Evolutionary conservation across 1,140 invertebrate species (phyloP), one percentile per base, ranked within the genome.

Genomic region (Drosophila leontia): DNA sequence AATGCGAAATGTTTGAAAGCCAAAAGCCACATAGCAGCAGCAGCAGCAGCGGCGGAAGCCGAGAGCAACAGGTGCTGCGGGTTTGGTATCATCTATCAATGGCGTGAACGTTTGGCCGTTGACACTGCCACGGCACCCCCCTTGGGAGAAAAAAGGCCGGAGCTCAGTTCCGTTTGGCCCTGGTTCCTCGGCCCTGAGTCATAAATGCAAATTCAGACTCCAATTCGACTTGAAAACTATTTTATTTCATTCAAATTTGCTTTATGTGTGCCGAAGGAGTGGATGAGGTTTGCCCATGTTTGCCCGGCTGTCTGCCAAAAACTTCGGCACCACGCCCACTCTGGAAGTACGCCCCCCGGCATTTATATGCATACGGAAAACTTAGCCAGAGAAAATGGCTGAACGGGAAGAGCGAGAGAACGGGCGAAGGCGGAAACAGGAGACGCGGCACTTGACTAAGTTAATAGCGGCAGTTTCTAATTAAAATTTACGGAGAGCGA

Each of bases 391-490:
- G 48, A 65, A 76, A 67, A 55, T 59, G 72, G 61, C 7, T 55
- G 34, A 37, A 7, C 7, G 44, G 67, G 60, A 9, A 19, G 11
- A 39, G 62, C 23, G 15, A 58, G 41, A 29, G 26, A n/a, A 29
- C 23, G 48, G 53, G 45, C 7, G 45, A 42, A 32, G 48, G 26
- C 26, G 62, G 53, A 65, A 53, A 60, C 44, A 55, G 50, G 45
- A 67, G 76, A 47, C 19, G 69, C 45, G 70, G 59, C 80, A 88
- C 83, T 87, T 58, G 80, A 80, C 84, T 87, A 88, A 83, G 61
- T 88, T 83, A 87, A 88, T 79, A 74, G 83, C 80, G 63, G 80
- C 71, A 88, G 82, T 88, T 87, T 88, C 84, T 88, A 87, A 87
- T 87, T 87, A 87, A 80, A 87, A 88, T 83, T 80, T 83, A 71